A percentile compares a stretch with the other conserved stretches of the same genome.
Evolutionary conservation across 2,888 invertebrate genomes (phyloP).

Genomic region (Mongoloraphidia duomilia): DNA sequence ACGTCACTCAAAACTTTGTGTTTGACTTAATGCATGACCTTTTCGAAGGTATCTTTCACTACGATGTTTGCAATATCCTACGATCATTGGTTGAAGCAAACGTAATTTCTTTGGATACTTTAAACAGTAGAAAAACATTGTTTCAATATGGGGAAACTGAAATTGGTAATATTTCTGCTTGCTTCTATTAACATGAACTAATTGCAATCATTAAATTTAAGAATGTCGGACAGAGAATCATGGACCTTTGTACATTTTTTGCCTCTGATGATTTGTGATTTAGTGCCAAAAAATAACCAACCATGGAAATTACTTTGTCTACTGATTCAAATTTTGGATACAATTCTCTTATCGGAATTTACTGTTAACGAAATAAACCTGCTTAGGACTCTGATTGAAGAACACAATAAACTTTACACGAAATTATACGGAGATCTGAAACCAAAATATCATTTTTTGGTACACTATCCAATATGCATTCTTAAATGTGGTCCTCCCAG

Average conservation of each 20-base stretch:
- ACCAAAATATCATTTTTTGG: conserved; percentile 6
- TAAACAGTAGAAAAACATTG: conserved; percentile 10
- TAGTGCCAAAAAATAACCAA: conserved; percentile 9
- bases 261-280: conserved; percentile 10
- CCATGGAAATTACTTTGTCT: conserved; percentile 5
- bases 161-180: conserved; percentile 8
- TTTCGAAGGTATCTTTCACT: neutral
- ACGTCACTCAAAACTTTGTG: neutral
- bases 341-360: conserved; percentile 5
- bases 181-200: conserved; percentile 5
- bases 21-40: neutral
- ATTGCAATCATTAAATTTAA: conserved; percentile 1
- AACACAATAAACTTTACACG: neutral
- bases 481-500: conserved; percentile 4
- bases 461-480: conserved; percentile 6
- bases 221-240: conserved; percentile 12
- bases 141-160: conserved; percentile 13
- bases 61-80: conserved; percentile 5
- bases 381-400: too few relatives aligned
- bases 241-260: conserved; percentile 12
- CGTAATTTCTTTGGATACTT: conserved; percentile 9
- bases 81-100: conserved; percentile 7
- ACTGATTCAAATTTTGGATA: conserved; percentile 6
- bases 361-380: neutral
- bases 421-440: conserved; percentile 4